phyloP scores from a whole-genome alignment of 2,888 invertebrate species.

The Platerodrilus igneus region DNA sequence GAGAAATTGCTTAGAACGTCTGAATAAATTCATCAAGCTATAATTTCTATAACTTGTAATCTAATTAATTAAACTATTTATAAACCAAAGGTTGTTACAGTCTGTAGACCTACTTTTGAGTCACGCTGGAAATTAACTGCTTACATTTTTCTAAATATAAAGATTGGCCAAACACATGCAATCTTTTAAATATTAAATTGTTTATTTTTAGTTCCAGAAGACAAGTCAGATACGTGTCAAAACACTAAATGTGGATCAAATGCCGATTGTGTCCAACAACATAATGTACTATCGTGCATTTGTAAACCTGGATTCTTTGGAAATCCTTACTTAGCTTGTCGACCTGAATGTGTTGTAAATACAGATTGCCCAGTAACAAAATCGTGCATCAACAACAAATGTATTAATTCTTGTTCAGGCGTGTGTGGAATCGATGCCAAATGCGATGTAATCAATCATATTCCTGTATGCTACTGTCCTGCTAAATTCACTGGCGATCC shows the following conservation, averaged over 20 bases:
- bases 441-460: constrained; percentile 69
- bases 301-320: constrained; percentile 74
- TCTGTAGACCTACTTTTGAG: too few relatives aligned
- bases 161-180: background rate
- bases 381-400: constrained; percentile 74
- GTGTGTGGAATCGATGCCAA: constrained; percentile 71
- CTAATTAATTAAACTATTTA: background rate
- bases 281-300: constrained; percentile 63
- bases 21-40: too few relatives aligned
- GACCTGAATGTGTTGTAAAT: constrained; percentile 78
- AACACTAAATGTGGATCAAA: constrained; percentile 70
- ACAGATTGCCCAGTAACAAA: constrained; percentile 67
- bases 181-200: background rate
- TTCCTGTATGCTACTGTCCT: constrained; percentile 73
- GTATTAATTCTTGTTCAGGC: constrained; percentile 70
- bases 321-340: constrained; percentile 72
- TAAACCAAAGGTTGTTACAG: too few relatives aligned
- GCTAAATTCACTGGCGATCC: constrained; percentile 69
- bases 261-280: constrained; percentile 62
- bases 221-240: constrained; percentile 57
- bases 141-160: background rate
- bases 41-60: too few relatives aligned
- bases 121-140: too few relatives aligned
- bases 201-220: constrained; percentile 44
- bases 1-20: too few relatives aligned